Base-by-base conservation (phyloP, 2,113 vertebrate genomes). In the Sterna hirundo region DNA sequence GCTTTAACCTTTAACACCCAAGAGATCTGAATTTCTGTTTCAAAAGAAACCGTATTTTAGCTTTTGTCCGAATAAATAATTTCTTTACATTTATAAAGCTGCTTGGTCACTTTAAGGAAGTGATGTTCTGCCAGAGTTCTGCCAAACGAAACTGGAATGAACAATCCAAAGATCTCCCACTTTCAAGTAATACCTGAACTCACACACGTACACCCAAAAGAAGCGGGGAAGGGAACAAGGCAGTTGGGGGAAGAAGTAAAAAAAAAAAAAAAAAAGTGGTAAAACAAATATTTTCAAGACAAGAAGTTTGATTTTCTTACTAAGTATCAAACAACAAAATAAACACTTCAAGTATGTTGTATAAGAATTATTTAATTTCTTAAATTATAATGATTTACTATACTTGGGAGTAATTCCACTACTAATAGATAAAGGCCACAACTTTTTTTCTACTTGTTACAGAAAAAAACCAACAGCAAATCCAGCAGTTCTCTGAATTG, bases 121-220 rank as follows among this genome's bases (percentile, higher is more conserved):
- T 16, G 5, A 16, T 12, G 10, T 44, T 44, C 25, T 82, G 36
- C 13, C 15, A 70, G 38, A 61, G 47, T 42, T 27, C 20, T 40
- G 16, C 69, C 52, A 78, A 83, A 57, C 18, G 20, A 54, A 13
- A 66, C 1, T 5, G 16, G 20, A 87, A 60, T 5, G 65, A 5
- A 0, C 8, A 42, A 79, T 30, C 30, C 11, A 66, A 75, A 70
- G 13, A 34, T 34, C 8, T 84, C 30, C 15, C 13, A 51, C 11
- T 47, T 32, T 40, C 29, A 68, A 51, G 19, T 26, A 66, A 82
- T n/a, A 6, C 20, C 22, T 58, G 54, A 83, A 75, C 42, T 68
- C 46, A 62, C 25, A 40, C 9, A 46, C 0, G 16, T 58, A 32
- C 11, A 44, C 9, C 19, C 5, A 0, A 32, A 51, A 38, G 5